phyloP scores from a whole-genome alignment of 2,888 invertebrate genomes.

The Lasioglossum pauxillum region DNA sequence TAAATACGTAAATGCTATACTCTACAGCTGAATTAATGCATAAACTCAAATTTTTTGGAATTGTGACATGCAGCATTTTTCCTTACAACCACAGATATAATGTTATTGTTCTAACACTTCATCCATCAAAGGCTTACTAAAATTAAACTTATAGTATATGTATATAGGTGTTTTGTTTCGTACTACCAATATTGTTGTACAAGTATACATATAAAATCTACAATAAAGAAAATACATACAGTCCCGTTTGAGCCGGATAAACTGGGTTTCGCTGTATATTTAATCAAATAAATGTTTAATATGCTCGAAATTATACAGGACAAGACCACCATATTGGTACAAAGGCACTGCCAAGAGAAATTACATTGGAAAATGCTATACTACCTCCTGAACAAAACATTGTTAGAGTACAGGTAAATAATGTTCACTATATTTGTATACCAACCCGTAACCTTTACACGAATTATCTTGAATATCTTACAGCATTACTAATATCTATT shows the following conservation, averaged over 20 bases:
- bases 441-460: background rate
- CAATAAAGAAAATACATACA: too few species aligned
- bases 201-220: too few species aligned
- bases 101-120: background rate
- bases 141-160: background rate
- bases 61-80: too few species aligned
- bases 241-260: too few species aligned
- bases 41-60: too few species aligned
- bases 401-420: constrained; percentile 88
- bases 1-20: too few species aligned
- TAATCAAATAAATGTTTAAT: background rate
- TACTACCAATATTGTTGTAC: too few species aligned
- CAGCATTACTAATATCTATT: background rate
- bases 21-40: too few species aligned
- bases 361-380: constrained; percentile 93
- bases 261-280: background rate
- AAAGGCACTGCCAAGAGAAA: constrained; percentile 94
- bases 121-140: background rate
- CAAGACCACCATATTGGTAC: constrained; percentile 87
- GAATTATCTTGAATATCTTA: background rate
- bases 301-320: constrained; percentile 83
- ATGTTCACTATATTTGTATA: background rate
- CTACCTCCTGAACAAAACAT: constrained; percentile 89
- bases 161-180: too few species aligned
- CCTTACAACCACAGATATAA: background rate